Evolutionary conservation across 2,888 invertebrate species (phyloP), one percentile per base, ranked within the genome.

Genomic region (Cylloceria caligata): DNA sequence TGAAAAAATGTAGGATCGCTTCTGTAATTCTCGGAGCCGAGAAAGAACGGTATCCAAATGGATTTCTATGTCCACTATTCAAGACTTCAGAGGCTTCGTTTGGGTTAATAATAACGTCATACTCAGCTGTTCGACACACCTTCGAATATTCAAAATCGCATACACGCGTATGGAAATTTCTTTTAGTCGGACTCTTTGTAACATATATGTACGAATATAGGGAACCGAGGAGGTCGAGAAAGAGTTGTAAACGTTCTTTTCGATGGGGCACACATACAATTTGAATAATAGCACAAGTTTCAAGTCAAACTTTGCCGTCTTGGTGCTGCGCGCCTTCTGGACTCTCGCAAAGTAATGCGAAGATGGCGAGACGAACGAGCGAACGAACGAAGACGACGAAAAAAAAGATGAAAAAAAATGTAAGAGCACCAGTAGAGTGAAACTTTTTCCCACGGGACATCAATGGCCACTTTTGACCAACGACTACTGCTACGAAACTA

Each of bases 241-340:
- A 79, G 76, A 81, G 79, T 78, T 78, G 81, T 82, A 82, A 82
- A 79, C 81, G 81, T 79, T 82, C 57, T 68, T 79, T 82, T 78
- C 74, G 71, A 75, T 65, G 74, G 65, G 71, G 73, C 74, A 77
- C 76, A 76, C 76, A 79, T 82, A 65, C 78, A 75, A 82, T 82
- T 82, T 82, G 78, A 82, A 82, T 82, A 82, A 82, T 82, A 79
- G 81, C 81, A 52, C 81, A 82, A 82, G 78, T 81, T 81, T 78
- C 78, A 65, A 81, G 81, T 67, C 74, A 81, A 81, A 81, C 78
- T 81, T 81, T 65, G 69, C 49, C 81, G 81, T 81, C 81, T 74
- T 24, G 81, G 55, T 60, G 72, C 45, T 21, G 60, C 45, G 74
- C 74, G 57, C 81, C 81, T 81, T 81, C 78, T 81, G 81, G 78